Conservation (phyloP, 2,113 vertebrate genomes). For the Ammodytes dubius region DNA sequence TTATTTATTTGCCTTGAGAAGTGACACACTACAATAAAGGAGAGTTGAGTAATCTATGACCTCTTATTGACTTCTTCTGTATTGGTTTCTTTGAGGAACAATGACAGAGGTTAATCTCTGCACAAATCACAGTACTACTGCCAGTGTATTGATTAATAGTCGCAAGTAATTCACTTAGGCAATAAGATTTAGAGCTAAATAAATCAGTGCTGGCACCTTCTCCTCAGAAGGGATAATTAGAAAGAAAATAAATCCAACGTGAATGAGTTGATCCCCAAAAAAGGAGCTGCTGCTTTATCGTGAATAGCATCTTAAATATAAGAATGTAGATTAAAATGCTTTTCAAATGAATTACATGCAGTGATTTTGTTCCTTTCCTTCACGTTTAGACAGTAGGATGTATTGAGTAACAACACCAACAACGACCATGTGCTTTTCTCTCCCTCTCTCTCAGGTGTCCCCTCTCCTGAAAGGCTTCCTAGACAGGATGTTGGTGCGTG, state of each 20-base stretch:
- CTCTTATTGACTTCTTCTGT: not conserved
- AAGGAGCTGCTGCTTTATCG: no score
- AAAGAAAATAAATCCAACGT: no score
- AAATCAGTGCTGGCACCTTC: not conserved
- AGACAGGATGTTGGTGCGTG: slow-evolving; percentile 93
- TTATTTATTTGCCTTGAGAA: not conserved
- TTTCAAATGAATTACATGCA: no score
- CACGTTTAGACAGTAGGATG: no score
- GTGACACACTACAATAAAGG: not conserved
- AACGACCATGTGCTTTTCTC: not conserved
- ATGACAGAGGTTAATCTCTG: not conserved
- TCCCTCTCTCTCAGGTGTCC: slow-evolving; percentile 84
- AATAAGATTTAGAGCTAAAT: not conserved
- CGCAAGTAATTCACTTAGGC: not conserved
- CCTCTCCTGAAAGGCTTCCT: slow-evolving; percentile 93
- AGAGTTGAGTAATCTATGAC: not conserved
- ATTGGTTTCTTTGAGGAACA: not conserved
- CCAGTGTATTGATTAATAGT: not conserved
- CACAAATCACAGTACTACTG: not conserved
- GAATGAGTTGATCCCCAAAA: no score
- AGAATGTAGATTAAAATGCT: no score
- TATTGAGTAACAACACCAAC: not conserved
- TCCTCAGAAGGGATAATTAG: no score
- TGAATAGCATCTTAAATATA: no score
- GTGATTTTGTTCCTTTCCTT: no score